Conservation (phyloP, 2,113 vertebrate species). For the Phodopus roborovskii region DNA sequence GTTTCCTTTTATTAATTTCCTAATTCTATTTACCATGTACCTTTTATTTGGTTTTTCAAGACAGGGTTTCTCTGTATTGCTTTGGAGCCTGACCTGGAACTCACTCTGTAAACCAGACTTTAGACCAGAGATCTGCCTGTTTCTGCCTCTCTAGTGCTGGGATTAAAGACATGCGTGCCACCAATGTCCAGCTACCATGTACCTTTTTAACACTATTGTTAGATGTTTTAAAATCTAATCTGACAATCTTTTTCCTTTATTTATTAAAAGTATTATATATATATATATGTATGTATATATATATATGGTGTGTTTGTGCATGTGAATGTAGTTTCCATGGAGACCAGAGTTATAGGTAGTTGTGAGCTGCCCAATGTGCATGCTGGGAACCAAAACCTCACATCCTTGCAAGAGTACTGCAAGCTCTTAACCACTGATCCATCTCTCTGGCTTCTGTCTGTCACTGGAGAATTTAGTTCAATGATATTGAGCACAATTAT, state of each 20-base stretch:
- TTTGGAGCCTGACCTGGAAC: too few relatives aligned
- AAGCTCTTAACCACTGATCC: not conserved
- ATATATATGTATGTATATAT: not conserved
- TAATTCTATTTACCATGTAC: not conserved
- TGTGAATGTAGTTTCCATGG: not conserved
- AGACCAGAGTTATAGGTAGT: not conserved
- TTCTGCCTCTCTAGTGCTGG: too few relatives aligned
- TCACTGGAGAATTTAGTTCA: not conserved
- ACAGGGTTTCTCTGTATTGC: too few relatives aligned
- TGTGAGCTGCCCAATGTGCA: not conserved
- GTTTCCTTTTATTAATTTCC: conserved; percentile 13
- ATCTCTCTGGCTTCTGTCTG: not conserved
- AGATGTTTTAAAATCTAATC: not conserved
- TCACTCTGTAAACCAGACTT: too few relatives aligned
- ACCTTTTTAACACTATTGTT: not conserved
- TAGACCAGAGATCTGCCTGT: too few relatives aligned
- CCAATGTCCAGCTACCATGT: not conserved
- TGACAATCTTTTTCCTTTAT: not conserved
- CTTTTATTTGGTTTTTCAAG: not conserved
- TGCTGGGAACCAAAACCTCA: not conserved
- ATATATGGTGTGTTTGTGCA: not conserved
- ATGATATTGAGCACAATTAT: not conserved
- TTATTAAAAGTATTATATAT: not conserved
- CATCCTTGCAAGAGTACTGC: not conserved
- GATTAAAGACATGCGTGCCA: too few relatives aligned